Percentiles rank a stretch among this genome's conserved stretches.
phyloP scores from a whole-genome alignment of 2,113 vertebrate genomes.

The Nerophis ophidion region DNA sequence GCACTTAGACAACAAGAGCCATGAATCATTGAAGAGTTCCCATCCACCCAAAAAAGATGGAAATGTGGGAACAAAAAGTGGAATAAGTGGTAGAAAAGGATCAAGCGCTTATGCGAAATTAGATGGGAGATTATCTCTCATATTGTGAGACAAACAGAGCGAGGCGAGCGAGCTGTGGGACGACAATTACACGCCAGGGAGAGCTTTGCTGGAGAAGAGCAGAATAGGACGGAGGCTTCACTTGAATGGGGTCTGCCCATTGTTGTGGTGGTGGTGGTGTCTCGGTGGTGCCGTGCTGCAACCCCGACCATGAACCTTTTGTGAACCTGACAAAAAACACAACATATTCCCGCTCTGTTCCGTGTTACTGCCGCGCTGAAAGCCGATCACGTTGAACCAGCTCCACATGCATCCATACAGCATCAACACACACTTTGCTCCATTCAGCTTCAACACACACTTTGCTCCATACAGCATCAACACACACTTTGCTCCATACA shows the following conservation, averaged over 20 bases:
- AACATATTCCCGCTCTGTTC: constrained; percentile 28
- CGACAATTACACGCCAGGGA: constrained; percentile 25
- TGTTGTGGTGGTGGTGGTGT: constrained; percentile 30
- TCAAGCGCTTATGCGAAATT: constrained; percentile 20
- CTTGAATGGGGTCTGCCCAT: constrained; percentile 30
- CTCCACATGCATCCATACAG: constrained; percentile 51
- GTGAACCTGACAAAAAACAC: constrained; percentile 22
- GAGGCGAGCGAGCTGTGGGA: constrained; percentile 17
- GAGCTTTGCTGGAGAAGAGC: constrained; percentile 20
- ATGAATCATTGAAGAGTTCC: neutral
- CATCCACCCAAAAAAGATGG: neutral
- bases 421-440: constrained; percentile 55
- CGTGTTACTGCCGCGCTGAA: constrained; percentile 27
- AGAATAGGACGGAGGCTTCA: constrained; percentile 35
- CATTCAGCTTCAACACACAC: constrained; percentile 62
- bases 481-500: constrained; percentile 40
- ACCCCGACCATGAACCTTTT: constrained; percentile 17
- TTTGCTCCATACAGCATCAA: constrained; percentile 60
- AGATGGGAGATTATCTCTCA: constrained; percentile 39
- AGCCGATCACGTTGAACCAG: constrained; percentile 39
- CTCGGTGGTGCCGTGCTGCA: constrained; percentile 3
- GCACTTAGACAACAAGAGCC: neutral
- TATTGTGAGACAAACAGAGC: constrained; percentile 20
- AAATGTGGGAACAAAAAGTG: too few relatives aligned
- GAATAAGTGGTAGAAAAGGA: constrained; percentile 1